Base-by-base conservation (phyloP, 1,140 invertebrate species). In the Ptiloglossa arizonensis region DNA sequence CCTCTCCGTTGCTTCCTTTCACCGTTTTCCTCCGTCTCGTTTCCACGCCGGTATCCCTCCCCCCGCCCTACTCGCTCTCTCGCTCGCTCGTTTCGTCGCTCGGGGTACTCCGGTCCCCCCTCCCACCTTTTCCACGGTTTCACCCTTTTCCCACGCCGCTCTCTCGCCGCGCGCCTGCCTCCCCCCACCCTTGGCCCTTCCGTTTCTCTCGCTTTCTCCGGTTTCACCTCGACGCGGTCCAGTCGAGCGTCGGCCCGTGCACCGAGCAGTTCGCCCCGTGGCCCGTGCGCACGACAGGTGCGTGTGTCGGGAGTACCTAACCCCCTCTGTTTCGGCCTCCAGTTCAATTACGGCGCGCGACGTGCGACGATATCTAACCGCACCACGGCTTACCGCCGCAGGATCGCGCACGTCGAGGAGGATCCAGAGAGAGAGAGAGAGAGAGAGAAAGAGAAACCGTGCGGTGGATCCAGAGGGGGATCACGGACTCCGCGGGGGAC, bases 231-330 rank as follows among this genome's bases (percentile, higher is more conserved):
- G 22, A 50, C 52, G 73, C 80, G 83, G 84, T 85, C 84, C 84
- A 86, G 84, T 86, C 81, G 66, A 69, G 71, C 74, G 67, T 86
- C 67, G 68, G 70, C 76, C 73, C 70, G 83, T 85, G 80, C 41
- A 79, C 67, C 63, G 75, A 46, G 56, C 75, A 76, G 79, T 85
- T 81, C 82, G 66, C 52, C 59, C 56, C 78, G 82, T 52, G 69
- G 80, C 74, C 68, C 70, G 74, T 59, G 19, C 46, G 22, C 71
- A 41, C 32, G 24, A 79, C 73, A 52, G 52, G 35, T 54, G 57
- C 62, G 52, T 22, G 57, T 5, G 27, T 1, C 15, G 5, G 19
- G 44, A 46, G 2, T 13, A 57, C 27, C 11, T n/a, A n/a, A n/a
- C n/a, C n/a, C n/a, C n/a, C n/a, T n/a, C n/a, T n/a, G n/a, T n/a